Conservation (phyloP, 2,888 invertebrate species). For the Melinopterus prodromus region DNA sequence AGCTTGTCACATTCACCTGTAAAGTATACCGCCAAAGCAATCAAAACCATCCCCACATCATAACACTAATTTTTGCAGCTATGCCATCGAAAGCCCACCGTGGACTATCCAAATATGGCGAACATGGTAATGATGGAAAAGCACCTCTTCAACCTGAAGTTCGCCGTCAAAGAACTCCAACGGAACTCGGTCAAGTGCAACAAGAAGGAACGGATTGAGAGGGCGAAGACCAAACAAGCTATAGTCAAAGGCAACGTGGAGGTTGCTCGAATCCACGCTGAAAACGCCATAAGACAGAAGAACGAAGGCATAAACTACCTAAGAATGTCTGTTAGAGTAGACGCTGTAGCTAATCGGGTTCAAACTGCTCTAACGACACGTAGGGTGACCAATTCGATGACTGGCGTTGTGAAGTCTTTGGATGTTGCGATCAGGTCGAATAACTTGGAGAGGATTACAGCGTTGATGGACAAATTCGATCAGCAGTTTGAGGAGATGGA, state of each 20-base stretch:
- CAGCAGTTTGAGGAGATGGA: slow-evolving; percentile 22
- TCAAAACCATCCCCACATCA: neutral
- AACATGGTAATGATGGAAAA: slow-evolving; percentile 7
- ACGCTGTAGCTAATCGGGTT: slow-evolving; percentile 10
- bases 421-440: slow-evolving; percentile 9
- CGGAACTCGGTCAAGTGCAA: neutral
- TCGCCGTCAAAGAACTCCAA: slow-evolving; percentile 9
- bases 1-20: neutral
- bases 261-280: slow-evolving; percentile 20
- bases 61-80: neutral
- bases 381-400: slow-evolving; percentile 9
- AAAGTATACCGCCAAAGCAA: neutral
- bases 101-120: slow-evolving; percentile 8
- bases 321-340: slow-evolving; percentile 17
- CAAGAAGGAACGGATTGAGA: neutral
- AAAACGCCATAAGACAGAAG: slow-evolving; percentile 18
- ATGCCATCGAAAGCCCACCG: neutral
- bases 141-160: slow-evolving; percentile 18
- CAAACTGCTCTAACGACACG: slow-evolving; percentile 14
- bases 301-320: slow-evolving; percentile 15
- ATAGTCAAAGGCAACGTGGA: slow-evolving; percentile 19
- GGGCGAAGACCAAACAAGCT: slow-evolving; percentile 10
- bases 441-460: slow-evolving; percentile 7
- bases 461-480: slow-evolving; percentile 16
- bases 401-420: slow-evolving; percentile 15